phyloP scores from a whole-genome alignment of 2,113 vertebrate species.

The Oreochromis niloticus region DNA sequence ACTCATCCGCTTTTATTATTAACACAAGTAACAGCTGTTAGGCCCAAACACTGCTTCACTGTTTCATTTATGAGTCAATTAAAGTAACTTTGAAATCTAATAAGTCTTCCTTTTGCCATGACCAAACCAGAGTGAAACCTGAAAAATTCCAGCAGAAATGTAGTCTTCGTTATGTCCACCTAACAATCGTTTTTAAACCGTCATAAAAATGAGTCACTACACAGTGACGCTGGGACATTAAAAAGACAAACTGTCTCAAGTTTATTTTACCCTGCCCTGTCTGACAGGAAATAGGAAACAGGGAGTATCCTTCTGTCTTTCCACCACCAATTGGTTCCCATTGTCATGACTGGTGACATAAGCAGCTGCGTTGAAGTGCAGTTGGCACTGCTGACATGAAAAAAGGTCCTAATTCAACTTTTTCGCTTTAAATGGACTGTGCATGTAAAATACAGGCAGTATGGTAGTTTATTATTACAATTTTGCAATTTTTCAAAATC shows the following conservation, averaged over 20 bases:
- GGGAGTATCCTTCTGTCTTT: conserved; percentile 48
- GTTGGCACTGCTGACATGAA: neutral
- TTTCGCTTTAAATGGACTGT: rapidly evolving
- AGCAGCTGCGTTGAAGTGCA: neutral
- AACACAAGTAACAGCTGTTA: neutral
- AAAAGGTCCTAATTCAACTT: neutral
- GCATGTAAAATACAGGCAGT: neutral
- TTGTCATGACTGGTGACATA: conserved; percentile 34
- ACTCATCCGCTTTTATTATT: neutral
- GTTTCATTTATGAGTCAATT: neutral
- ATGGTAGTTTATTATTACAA: neutral
- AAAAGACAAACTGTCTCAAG: neutral
- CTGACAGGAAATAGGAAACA: conserved; percentile 49
- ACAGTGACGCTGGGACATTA: neutral
- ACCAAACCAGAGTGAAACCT: neutral
- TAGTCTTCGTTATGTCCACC: neutral
- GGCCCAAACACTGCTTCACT: neutral
- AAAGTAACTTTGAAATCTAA: neutral
- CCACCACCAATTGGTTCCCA: conserved; percentile 34
- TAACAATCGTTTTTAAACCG: neutral
- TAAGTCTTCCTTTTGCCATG: neutral
- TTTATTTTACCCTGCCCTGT: neutral
- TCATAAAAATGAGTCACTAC: neutral
- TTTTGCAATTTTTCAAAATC: neutral
- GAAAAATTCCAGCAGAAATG: neutral